These are phyloP conservation scores for Flexamia atlantica DNA, from an alignment of 2,888 invertebrate species.

Conservation along the genomic window DNA sequence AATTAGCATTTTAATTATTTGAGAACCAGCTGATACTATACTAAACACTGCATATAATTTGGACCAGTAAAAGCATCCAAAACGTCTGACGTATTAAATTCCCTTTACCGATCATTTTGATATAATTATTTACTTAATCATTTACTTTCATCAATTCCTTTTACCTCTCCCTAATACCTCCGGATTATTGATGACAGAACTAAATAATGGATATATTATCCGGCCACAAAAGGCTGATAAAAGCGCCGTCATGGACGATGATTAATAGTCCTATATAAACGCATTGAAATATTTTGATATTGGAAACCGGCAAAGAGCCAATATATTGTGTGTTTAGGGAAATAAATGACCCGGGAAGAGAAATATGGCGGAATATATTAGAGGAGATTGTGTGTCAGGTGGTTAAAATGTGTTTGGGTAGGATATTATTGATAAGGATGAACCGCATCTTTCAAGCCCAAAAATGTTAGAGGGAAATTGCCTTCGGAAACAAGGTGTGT, in stretches of 20 bases:
- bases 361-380: conserved; percentile 38
- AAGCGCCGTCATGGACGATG: conserved; percentile 20
- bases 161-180: neutral
- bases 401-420: conserved; percentile 31
- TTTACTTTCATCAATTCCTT: neutral
- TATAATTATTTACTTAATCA: neutral
- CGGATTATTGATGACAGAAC: conserved; percentile 23
- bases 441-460: conserved; percentile 4
- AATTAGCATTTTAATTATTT: too few relatives aligned
- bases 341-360: conserved; percentile 36
- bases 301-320: conserved; percentile 20
- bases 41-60: too few relatives aligned
- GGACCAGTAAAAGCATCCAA: too few relatives aligned
- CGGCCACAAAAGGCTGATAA: conserved; percentile 34
- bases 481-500: neutral
- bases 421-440: conserved; percentile 34
- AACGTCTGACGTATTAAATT: too few relatives aligned
- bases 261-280: conserved; percentile 28
- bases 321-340: conserved; percentile 44
- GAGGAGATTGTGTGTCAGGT: conserved; percentile 35
- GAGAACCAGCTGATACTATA: too few relatives aligned
- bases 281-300: conserved; percentile 45
- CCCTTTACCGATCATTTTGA: too few relatives aligned
- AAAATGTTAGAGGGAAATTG: neutral
- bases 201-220: conserved; percentile 35